A percentile compares a stretch with the other conserved stretches of the same genome.
Conservation (phyloP, 1,140 invertebrate genomes). For the Latrodectus geometricus region DNA sequence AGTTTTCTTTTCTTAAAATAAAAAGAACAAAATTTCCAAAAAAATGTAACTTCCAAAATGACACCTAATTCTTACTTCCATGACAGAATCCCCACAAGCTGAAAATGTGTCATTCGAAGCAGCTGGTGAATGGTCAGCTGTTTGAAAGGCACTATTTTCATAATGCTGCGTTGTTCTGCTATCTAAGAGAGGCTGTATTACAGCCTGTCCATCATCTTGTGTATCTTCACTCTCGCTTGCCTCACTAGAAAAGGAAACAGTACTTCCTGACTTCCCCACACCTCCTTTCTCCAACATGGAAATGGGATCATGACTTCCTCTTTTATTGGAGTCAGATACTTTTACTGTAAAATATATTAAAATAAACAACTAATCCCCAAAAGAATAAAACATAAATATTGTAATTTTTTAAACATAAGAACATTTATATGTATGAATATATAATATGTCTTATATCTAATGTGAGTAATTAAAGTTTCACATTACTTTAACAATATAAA, state of each 20-base stretch:
- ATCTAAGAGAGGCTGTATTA: constrained; percentile 63
- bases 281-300: constrained; percentile 74
- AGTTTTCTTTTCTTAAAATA: background rate
- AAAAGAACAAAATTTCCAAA: background rate
- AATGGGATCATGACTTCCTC: constrained; percentile 70
- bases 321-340: constrained; percentile 32
- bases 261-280: constrained; percentile 69
- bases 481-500: too few species aligned
- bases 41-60: background rate
- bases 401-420: too few species aligned
- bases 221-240: constrained; percentile 61
- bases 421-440: too few species aligned
- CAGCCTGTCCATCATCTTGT: constrained; percentile 61
- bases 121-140: constrained; percentile 66
- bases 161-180: constrained; percentile 56
- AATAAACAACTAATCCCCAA: too few species aligned
- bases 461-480: too few species aligned
- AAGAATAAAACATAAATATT: too few species aligned
- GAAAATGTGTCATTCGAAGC: constrained; percentile 66
- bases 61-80: constrained; percentile 60
- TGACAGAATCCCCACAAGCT: constrained; percentile 66
- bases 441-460: too few species aligned
- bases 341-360: constrained; percentile 23
- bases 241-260: constrained; percentile 65
- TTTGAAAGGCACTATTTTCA: constrained; percentile 65